Base-by-base conservation (phyloP, 2,888 invertebrate genomes). In the Caenorhabditis drosophilae region DNA sequence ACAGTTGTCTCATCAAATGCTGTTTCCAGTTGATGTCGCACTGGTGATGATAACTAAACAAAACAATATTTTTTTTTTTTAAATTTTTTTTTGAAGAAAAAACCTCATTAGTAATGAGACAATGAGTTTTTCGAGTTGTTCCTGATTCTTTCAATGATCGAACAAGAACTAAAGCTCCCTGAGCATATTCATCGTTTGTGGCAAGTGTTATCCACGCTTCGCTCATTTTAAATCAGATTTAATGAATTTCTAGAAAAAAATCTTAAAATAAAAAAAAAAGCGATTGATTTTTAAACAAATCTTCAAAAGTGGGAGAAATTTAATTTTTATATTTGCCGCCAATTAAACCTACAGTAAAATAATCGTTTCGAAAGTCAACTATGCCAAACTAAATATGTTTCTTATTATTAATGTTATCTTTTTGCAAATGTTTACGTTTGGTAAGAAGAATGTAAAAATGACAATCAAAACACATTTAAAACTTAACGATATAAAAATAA, bases 131-230 rank as follows among this genome's bases (percentile, higher is more conserved):
- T 83, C 91, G 89, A 31, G 88, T 87, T 57, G 96, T 95, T 71
- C 88, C 89, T 59, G 89, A 91, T 80, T 90, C 89, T 79, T 89
- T 89, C 80, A 99, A 86, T 6, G 97, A 97, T 85, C 92, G 89
- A 70, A 91, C 97, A 86, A 98, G 86, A 76, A 97, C 96, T 84
- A 98, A 85, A 62, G 97, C 96, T 78, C 98, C 98, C 26, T 58
- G 67, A 46, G 92, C 91, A 85, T 99, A 99, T 44, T 92, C 91
- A 86, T 99, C 98, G 88, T 96, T 98, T 78, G 98, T 99, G 72
- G 96, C 94, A 84, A 99, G 87, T 76, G 98, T 99, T 81, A 98
- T 97, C 92, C 94, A 98, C 85, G 97, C 96, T 45, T 73, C 68
- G 2, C 64, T 52, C 76, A 72, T 75, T 16, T 7, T 51, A 7